Base-by-base conservation (phyloP, 2,113 vertebrate species). In the Suricata suricatta region DNA sequence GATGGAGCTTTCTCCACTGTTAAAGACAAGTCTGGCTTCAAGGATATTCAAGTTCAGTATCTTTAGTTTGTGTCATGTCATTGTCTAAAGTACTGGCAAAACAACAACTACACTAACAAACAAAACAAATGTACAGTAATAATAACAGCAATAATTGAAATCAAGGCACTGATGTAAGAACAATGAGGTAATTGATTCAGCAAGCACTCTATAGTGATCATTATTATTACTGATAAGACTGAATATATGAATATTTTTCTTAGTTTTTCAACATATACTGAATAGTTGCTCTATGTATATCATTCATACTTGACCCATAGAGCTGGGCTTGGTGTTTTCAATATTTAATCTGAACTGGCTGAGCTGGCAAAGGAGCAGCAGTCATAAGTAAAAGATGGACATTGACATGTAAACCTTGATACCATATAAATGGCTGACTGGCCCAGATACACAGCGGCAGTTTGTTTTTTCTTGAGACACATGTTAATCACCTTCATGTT, bases 21-120 rank as follows among this genome's bases (percentile, higher is more conserved):
- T 95, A 14, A 77, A 77, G 80, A 76, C 27, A 81, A 80, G 27
- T 44, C 44, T 60, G 68, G 6, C 66, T 95, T 95, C 29, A 94
- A 95, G 47, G 29, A 80, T 76, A 95, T 80, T 69, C 16, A 74
- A 71, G 44, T 89, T 96, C 10, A 71, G 11, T 89, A 47, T 27
- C 35, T 88, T 79, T 50, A 79, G 29, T 54, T 95, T 6, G 15
- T 92, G 87, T 97, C 57, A 87, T 31, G 41, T 84, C 79, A 83
- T 60, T 83, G 47, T 66, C 9, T 79, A 79, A 93, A 95, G 52
- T 31, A 69, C 7, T 85, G 27, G 19, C 19, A 52, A 87, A 92
- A 86, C 44, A 79, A 83, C 19, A n/a, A 23, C 54, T 76, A 66
- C 14, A 80, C 1, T 64, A 92, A 54, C 7, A 85, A 66, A 86